Base-by-base conservation (phyloP, 2,888 invertebrate species). In the Boloria selene region DNA sequence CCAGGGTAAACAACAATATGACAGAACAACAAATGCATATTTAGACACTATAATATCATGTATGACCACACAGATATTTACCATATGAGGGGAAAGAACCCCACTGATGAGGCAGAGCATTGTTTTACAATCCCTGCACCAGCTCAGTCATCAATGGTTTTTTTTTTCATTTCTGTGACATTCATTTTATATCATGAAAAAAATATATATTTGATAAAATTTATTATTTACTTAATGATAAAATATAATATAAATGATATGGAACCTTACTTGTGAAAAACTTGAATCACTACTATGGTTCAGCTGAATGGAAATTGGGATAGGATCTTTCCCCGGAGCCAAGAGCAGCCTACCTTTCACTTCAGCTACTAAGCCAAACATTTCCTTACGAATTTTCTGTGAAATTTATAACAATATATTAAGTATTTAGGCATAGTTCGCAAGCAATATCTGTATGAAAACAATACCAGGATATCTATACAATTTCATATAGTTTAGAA, bases 371-470 rank as follows among this genome's bases (percentile, higher is more conserved):
- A 79, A 72, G 4, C 90, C 95, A 93, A 95, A 69, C 58, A 74
- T 76, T 95, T 95, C 72, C 80, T 84, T 78, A 93, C 94, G 61
- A 94, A 84, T 67, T 22, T 74, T 76, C 83, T 83, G 73, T 31
- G 69, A 69, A 53, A 59, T 22, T 55, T 54, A 38, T 18, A 10
- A 49, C 10, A 22, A n/a, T 0, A 54, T 17, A 18, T 50, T 26
- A 22, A 22, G 22, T 31, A 31, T 6, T 6, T 31, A 31, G 31
- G 31, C n/a, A n/a, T n/a, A 31, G 31, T 6, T 31, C 5, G 31
- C 31, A 31, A 0, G 6, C 31, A 31, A 31, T 31, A 31, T 31
- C 26, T n/a, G n/a, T n/a, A n/a, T n/a, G n/a, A n/a, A n/a, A n/a
- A n/a, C n/a, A n/a, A n/a, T n/a, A n/a, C n/a, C 22, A 22, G 22